A percentile compares a stretch with the other conserved stretches of the same genome.
These are phyloP conservation scores for Eristalis arbustorum DNA, from an alignment of 2,888 invertebrate species.

Conservation along the genomic window DNA sequence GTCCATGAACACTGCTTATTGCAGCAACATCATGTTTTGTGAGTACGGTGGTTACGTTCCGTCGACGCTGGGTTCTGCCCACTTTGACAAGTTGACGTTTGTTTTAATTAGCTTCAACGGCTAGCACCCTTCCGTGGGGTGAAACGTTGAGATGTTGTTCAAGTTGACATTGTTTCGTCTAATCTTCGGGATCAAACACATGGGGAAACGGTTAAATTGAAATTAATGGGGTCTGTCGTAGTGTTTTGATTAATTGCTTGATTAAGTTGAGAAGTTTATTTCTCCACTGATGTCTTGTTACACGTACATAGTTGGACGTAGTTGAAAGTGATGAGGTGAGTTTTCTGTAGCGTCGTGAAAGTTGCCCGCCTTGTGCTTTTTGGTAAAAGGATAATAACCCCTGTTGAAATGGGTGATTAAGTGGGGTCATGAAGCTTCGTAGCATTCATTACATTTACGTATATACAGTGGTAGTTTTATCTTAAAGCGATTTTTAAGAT, in stretches of 20 bases:
- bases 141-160: neutral
- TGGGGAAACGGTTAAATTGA: constrained; percentile 11
- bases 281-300: neutral
- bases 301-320: neutral
- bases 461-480: neutral
- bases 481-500: too few species aligned
- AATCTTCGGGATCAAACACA: neutral
- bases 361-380: neutral
- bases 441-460: neutral
- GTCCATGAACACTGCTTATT: neutral
- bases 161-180: neutral
- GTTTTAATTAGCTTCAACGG: constrained; percentile 15
- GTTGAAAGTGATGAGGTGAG: neutral
- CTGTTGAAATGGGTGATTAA: neutral
- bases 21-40: neutral
- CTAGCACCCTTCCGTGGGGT: neutral
- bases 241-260: constrained; percentile 2
- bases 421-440: neutral
- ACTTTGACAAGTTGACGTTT: constrained; percentile 14
- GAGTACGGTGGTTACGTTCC: neutral
- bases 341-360: neutral
- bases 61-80: neutral
- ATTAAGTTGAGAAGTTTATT: neutral
- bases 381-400: neutral
- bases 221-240: neutral